Percentiles rank a stretch among this genome's conserved stretches.
phyloP scores from a whole-genome alignment of 2,888 invertebrate species.

The Eupeodes latifasciatus region DNA sequence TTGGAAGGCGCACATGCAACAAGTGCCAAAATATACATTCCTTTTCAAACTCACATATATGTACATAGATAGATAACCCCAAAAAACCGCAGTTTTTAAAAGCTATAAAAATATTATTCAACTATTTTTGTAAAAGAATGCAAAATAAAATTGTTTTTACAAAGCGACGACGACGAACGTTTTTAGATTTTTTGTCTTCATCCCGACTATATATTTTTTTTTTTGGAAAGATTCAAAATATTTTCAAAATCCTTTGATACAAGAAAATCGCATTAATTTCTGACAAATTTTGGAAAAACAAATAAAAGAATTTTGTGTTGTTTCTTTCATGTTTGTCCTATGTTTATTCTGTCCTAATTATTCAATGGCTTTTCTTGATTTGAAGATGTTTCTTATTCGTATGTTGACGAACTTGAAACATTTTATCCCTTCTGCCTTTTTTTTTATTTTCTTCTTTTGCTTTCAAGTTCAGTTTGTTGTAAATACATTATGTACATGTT shows the following conservation, averaged over 20 bases:
- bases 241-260: neutral
- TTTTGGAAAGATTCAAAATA: neutral
- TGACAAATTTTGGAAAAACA: too few relatives aligned
- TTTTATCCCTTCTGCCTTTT: neutral
- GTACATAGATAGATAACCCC: neutral
- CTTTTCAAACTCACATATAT: too few relatives aligned
- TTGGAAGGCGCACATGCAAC: constrained; percentile 43
- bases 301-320: too few relatives aligned
- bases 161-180: constrained; percentile 3
- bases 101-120: constrained; percentile 57
- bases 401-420: constrained; percentile 12
- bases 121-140: constrained; percentile 35
- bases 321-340: too few relatives aligned
- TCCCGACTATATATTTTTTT: neutral
- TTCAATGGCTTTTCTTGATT: too few relatives aligned
- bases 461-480: constrained; percentile 27
- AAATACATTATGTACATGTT: neutral
- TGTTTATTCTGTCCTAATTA: too few relatives aligned
- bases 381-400: neutral
- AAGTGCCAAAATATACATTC: constrained; percentile 53
- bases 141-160: constrained; percentile 37
- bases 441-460: neutral
- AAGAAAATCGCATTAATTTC: too few relatives aligned
- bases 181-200: constrained; percentile 6
- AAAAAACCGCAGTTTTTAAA: constrained; percentile 24